Percentiles rank a stretch among this genome's conserved stretches.
Conservation (phyloP, 92 coral and sea anemone genomes). For the Phenganax subtilis region DNA sequence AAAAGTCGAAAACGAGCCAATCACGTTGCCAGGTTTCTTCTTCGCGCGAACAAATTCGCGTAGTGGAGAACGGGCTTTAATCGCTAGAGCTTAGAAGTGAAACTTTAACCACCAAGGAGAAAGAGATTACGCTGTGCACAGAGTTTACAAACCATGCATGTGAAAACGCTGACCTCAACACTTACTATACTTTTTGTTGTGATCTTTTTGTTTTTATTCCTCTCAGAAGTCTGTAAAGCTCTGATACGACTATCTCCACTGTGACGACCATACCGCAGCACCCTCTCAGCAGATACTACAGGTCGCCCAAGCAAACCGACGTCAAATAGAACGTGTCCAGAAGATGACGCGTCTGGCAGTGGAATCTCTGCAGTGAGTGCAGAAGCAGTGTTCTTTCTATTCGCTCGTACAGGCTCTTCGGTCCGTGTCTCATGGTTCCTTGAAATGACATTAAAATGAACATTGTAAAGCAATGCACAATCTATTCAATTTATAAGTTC, state of each 20-base stretch:
- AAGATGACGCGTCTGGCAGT: constrained; percentile 9
- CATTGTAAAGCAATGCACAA: too few species aligned
- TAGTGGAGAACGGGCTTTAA: too few species aligned
- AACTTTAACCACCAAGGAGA: too few species aligned
- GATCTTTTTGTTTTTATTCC: background rate
- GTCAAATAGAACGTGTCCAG: constrained; percentile 21
- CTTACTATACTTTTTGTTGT: constrained; percentile 19
- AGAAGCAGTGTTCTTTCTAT: constrained; percentile 23
- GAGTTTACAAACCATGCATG: background rate
- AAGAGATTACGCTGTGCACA: background rate
- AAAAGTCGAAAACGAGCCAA: too few species aligned
- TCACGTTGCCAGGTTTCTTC: too few species aligned
- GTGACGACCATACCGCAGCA: constrained; percentile 27
- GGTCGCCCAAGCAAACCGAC: constrained; percentile 13
- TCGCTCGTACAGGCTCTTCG: background rate
- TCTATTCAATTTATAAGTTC: background rate
- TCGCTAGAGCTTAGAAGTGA: too few species aligned
- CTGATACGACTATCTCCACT: constrained; percentile 35
- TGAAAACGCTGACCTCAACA: background rate
- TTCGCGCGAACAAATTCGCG: too few species aligned
- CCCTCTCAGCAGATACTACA: constrained; percentile 14
- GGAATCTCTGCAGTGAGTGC: background rate
- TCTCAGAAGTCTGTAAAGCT: background rate
- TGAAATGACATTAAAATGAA: background rate
- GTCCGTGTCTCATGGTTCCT: background rate